Evolutionary conservation across 2,797 vertebrate species (phyloP).

Genomic region (Carduelis carduelis): DNA sequence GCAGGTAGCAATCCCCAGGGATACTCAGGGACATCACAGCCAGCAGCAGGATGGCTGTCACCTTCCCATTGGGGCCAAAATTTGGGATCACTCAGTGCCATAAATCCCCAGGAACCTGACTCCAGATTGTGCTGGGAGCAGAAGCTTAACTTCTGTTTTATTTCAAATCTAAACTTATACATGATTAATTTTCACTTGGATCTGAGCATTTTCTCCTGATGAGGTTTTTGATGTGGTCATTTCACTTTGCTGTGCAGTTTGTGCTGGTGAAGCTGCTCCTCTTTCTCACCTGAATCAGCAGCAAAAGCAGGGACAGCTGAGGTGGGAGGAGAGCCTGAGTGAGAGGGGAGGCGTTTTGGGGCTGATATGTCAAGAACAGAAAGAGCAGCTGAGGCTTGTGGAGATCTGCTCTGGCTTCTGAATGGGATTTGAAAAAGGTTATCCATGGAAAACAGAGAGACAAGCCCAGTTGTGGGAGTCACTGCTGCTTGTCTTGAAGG

Average conservation of each 20-base stretch:
- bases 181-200: neutral
- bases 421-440: neutral
- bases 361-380: neutral
- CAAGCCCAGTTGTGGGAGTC: neutral
- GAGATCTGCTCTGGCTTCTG: neutral
- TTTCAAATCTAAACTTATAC: neutral
- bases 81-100: neutral
- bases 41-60: neutral
- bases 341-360: neutral
- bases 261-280: neutral
- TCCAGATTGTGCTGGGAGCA: neutral
- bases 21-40: neutral
- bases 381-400: neutral
- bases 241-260: neutral
- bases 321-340: neutral
- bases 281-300: neutral
- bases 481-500: neutral
- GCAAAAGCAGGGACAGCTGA: neutral
- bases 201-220: neutral
- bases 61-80: neutral
- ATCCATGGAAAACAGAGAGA: neutral
- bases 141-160: neutral
- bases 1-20: neutral
- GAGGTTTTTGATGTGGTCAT: neutral
- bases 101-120: neutral